These are phyloP conservation scores for Falco punctatus DNA, from an alignment of 2,113 vertebrate species.

Conservation along the genomic window DNA sequence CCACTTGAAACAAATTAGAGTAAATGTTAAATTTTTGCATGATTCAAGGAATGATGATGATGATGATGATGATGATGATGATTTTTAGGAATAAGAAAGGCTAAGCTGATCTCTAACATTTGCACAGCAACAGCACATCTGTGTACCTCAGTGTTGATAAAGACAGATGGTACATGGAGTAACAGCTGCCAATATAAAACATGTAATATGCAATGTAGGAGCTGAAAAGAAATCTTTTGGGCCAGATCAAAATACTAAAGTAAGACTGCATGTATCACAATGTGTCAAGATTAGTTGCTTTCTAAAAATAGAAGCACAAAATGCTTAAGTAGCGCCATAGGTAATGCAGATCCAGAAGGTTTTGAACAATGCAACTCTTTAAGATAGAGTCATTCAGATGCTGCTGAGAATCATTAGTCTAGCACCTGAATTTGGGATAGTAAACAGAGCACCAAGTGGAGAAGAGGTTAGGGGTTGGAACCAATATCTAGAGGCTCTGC, in stretches of 20 bases:
- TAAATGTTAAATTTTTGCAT: neutral
- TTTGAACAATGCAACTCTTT: neutral
- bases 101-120: slow-evolving; percentile 31
- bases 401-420: neutral
- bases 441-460: neutral
- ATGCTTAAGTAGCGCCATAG: neutral
- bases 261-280: slow-evolving; percentile 13
- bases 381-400: neutral
- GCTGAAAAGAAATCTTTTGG: slow-evolving; percentile 49
- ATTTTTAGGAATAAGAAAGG: neutral
- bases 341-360: neutral
- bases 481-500: neutral
- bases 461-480: neutral
- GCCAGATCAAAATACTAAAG: slow-evolving; percentile 22
- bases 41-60: neutral
- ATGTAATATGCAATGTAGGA: neutral
- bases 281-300: neutral
- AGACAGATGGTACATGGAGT: slow-evolving; percentile 39
- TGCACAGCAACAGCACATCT: slow-evolving; percentile 3
- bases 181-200: slow-evolving; percentile 46
- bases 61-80: neutral
- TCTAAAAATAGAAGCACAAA: neutral
- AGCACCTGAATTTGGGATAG: neutral
- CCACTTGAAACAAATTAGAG: neutral
- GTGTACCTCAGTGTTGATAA: slow-evolving; percentile 33